These are phyloP conservation scores for Drosophila nr. medialis DNA, from an alignment of 2,888 invertebrate species.

Conservation along the genomic window DNA sequence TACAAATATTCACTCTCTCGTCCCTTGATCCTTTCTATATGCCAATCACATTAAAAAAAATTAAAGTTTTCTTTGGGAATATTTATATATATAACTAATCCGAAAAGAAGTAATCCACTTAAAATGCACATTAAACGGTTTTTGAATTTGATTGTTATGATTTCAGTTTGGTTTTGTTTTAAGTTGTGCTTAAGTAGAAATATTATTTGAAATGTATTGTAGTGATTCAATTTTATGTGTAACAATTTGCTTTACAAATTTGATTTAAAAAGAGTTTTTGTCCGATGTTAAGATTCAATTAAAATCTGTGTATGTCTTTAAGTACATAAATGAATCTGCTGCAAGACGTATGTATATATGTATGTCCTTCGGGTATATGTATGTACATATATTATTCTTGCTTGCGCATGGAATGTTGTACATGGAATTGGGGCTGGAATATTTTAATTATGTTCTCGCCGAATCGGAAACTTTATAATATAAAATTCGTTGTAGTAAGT, in stretches of 20 bases:
- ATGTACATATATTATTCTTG: background rate
- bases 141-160: too few relatives aligned
- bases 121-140: too few relatives aligned
- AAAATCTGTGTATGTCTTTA: background rate
- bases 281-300: too few relatives aligned
- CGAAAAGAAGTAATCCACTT: background rate
- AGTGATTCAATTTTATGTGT: too few relatives aligned
- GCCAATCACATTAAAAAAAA: background rate
- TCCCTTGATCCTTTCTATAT: background rate
- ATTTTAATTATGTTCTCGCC: slow-evolving; percentile 19
- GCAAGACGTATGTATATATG: background rate
- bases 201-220: background rate
- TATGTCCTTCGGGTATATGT: background rate
- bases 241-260: too few relatives aligned
- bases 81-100: too few relatives aligned
- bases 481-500: slow-evolving; percentile 7
- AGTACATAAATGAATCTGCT: background rate
- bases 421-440: background rate
- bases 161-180: background rate
- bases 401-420: background rate
- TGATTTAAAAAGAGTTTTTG: too few relatives aligned
- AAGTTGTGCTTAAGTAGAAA: background rate
- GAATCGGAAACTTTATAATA: slow-evolving; percentile 4
- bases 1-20: background rate
- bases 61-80: too few relatives aligned